phyloP scores from a whole-genome alignment of 2,797 vertebrate genomes.

The Glossophaga mutica region DNA sequence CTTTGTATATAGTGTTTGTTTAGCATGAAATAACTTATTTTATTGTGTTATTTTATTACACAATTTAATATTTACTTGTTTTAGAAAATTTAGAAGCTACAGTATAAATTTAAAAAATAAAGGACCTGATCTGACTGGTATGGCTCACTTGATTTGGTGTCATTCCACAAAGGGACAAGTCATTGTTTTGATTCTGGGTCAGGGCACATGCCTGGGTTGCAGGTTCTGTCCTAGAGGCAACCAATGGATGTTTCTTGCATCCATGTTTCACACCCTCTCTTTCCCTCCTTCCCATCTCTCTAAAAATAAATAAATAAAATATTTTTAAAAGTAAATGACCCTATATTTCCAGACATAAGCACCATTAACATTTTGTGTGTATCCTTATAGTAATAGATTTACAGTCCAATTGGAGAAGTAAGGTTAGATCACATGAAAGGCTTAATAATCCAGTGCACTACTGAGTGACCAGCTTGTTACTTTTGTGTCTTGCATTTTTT shows the following conservation, averaged over 20 bases:
- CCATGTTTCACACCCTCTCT: too few species aligned
- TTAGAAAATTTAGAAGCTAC: conserved; percentile 22
- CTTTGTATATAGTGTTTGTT: not conserved
- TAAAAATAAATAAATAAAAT: too few species aligned
- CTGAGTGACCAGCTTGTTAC: not conserved
- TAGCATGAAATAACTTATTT: not conserved
- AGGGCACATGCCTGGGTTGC: too few species aligned
- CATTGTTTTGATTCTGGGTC: too few species aligned
- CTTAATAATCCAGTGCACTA: not conserved
- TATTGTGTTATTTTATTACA: not conserved
- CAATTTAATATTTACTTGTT: not conserved
- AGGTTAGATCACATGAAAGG: not conserved
- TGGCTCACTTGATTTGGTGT: too few species aligned
- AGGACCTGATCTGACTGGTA: not conserved
- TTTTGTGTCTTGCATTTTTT: not conserved
- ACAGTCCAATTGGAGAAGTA: not conserved
- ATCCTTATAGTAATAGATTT: not conserved
- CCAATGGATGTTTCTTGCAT: too few species aligned
- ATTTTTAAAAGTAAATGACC: not conserved
- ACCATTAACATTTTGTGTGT: not conserved
- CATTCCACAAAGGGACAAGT: too few species aligned
- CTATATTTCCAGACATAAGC: not conserved
- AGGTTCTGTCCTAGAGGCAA: too few species aligned
- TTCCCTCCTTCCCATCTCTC: too few species aligned
- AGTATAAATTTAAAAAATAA: not conserved